A percentile compares a stretch with the other conserved stretches of the same genome.
Evolutionary conservation across 2,888 invertebrate species (phyloP).

Genomic region (Emesis furor): DNA sequence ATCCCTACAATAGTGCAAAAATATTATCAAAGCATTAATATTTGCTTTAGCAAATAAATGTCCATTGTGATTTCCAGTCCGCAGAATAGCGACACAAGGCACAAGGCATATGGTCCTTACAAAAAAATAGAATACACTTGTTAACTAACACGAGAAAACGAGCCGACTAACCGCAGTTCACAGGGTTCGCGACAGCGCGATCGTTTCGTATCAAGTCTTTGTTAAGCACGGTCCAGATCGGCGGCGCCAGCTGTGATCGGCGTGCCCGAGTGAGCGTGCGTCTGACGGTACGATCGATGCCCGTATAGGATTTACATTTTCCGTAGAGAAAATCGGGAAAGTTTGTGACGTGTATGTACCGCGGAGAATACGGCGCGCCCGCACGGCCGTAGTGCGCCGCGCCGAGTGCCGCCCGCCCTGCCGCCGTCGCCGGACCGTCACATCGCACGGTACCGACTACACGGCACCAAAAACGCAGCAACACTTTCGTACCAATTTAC

Average conservation of each 20-base stretch:
- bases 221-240: constrained; percentile 86
- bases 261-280: constrained; percentile 86
- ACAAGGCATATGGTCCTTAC: constrained; percentile 89
- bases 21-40: constrained; percentile 81
- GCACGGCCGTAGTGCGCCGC: constrained; percentile 90
- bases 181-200: constrained; percentile 80
- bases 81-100: constrained; percentile 86
- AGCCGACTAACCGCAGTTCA: constrained; percentile 79
- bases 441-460: constrained; percentile 73
- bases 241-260: constrained; percentile 89
- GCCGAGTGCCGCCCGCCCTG: constrained; percentile 90
- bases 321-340: constrained; percentile 90
- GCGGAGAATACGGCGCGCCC: constrained; percentile 90
- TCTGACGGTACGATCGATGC: constrained; percentile 89
- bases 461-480: constrained; percentile 27
- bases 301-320: constrained; percentile 91
- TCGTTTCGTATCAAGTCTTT: constrained; percentile 84
- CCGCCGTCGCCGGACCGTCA: constrained; percentile 78
- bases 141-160: constrained; percentile 83
- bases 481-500: constrained; percentile 80
- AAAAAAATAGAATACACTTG: constrained; percentile 82
- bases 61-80: constrained; percentile 78
- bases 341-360: constrained; percentile 88
- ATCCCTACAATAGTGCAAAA: constrained; percentile 85
- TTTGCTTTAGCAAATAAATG: constrained; percentile 83